These are phyloP conservation scores for Chrysochloris asiatica DNA, from an alignment of 2,113 vertebrate genomes.

Conservation along the genomic window DNA sequence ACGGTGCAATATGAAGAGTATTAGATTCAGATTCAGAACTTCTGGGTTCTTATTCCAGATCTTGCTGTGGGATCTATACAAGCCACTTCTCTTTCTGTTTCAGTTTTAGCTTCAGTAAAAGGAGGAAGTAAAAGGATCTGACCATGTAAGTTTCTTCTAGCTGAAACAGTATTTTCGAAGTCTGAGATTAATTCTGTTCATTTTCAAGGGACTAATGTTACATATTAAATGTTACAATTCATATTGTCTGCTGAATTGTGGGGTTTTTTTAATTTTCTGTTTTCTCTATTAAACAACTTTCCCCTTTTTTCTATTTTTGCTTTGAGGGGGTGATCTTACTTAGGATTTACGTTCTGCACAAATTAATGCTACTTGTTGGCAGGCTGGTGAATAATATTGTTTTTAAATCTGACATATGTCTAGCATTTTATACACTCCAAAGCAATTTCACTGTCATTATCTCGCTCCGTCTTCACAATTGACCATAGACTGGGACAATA, in stretches of 20 bases:
- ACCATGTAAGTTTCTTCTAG: neutral
- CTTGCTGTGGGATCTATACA: neutral
- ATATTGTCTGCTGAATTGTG: conserved; percentile 12
- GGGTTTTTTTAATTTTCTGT: neutral
- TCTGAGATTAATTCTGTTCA: conserved; percentile 29
- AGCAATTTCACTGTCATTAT: conserved; percentile 11
- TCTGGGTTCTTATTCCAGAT: neutral
- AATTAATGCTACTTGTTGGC: neutral
- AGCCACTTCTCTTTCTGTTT: conserved; percentile 22
- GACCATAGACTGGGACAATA: neutral
- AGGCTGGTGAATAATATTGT: neutral
- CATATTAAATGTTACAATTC: neutral
- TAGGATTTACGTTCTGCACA: neutral
- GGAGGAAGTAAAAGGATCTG: neutral
- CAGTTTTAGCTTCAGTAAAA: neutral
- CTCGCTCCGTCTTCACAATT: neutral
- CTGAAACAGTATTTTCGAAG: conserved; percentile 30
- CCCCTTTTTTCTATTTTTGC: neutral
- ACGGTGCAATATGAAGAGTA: neutral
- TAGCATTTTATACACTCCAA: conserved; percentile 4
- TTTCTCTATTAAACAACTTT: neutral
- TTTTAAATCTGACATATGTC: conserved; percentile 28
- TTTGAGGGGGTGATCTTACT: neutral
- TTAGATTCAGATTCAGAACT: neutral
- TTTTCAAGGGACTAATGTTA: conserved; percentile 33